Evolutionary conservation across 2,888 invertebrate species (phyloP), one percentile per base, ranked within the genome.

Genomic region (Parnassius mnemosyne): DNA sequence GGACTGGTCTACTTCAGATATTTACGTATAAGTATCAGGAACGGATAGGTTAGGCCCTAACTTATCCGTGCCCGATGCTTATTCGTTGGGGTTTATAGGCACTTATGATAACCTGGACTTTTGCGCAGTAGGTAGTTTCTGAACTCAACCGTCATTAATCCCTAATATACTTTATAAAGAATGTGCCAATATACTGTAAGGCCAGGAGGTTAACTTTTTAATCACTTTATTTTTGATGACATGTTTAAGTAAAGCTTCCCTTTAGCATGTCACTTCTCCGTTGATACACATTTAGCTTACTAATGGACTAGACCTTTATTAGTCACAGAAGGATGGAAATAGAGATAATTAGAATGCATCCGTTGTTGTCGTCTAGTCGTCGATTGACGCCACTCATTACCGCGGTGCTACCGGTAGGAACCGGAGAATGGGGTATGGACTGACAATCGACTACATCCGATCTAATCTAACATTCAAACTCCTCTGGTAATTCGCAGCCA

Each of bases 301-400:
- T 43, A 43, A 43, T 43, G 43, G 34, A 34, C 46, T 47, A 46
- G 56, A 49, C 9, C 13, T 47, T 47, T 52, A 10, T 44, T 44
- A 10, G 52, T 34, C 51, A 34, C 41, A 20, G 41, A 10, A 47
- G 56, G 44, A 50, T 47, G 41, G 55, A 59, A 63, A 59, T 63
- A 51, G 49, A 42, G 51, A 56, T 52, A 43, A 56, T 60, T 60
- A 64, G 53, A 44, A 57, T 53, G 56, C 63, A 64, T 60, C 57
- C 60, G 60, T 43, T 34, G 52, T 57, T 43, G 46, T 20, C 42
- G 59, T 53, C 34, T 25, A 54, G 43, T 47, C 52, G 59, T 56
- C 53, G 58, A 63, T 60, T 60, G 59, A 60, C 50, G 47, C 43
- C 16, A 57, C 49, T 60, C 56, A 64, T 60, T 64, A 60, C 9